These are phyloP conservation scores for Antheraea assamensis DNA, from an alignment of 2,888 invertebrate genomes.

Conservation along the genomic window DNA sequence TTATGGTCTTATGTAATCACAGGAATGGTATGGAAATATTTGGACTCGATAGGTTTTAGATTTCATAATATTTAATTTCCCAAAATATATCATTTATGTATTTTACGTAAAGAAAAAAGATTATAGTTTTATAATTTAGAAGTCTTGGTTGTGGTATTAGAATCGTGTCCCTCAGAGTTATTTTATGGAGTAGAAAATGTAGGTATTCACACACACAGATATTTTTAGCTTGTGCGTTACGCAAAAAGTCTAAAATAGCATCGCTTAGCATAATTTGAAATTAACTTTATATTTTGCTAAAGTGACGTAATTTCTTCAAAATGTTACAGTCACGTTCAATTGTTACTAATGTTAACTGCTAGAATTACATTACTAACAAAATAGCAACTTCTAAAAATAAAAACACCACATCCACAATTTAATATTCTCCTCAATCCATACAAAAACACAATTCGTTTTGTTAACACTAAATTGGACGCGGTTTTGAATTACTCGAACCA, in stretches of 20 bases:
- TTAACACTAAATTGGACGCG: slow-evolving; percentile 56
- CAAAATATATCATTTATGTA: too few species aligned
- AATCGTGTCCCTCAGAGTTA: too few species aligned
- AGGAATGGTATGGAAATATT: too few species aligned
- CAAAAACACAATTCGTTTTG: slow-evolving; percentile 44
- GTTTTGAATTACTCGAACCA: slow-evolving; percentile 42
- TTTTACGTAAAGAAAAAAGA: too few species aligned
- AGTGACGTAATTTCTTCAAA: neutral
- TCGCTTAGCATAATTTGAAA: neutral
- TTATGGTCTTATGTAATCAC: too few species aligned
- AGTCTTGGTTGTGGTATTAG: too few species aligned
- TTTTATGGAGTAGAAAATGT: too few species aligned
- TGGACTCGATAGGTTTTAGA: too few species aligned
- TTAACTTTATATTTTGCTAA: neutral
- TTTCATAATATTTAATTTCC: too few species aligned
- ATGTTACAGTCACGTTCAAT: neutral
- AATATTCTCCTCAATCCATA: slow-evolving; percentile 25
- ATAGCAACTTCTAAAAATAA: neutral
- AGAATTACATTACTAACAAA: neutral
- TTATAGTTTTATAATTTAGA: too few species aligned
- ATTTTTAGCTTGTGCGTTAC: neutral
- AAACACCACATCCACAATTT: slow-evolving; percentile 15
- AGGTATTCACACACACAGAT: too few species aligned
- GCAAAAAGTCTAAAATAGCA: neutral
- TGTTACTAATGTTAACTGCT: neutral